phyloP scores from a whole-genome alignment of 2,113 vertebrate genomes.

The Rhinoderma darwinii region DNA sequence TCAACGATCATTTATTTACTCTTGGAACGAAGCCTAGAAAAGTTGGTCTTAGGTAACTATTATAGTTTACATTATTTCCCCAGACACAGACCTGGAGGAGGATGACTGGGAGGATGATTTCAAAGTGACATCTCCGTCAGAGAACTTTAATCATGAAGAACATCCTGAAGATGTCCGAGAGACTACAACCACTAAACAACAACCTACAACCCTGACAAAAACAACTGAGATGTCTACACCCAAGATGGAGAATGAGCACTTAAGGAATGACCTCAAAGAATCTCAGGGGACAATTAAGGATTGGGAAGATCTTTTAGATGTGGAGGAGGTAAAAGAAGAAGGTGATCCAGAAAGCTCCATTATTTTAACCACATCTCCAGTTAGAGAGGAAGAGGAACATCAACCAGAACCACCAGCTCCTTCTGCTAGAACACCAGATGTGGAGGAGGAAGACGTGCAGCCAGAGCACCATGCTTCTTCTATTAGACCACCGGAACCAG shows the following conservation, averaged over 20 bases:
- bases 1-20: no score
- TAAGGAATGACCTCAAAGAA: background rate
- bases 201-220: background rate
- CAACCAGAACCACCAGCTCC: no score
- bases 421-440: background rate
- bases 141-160: background rate
- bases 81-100: conserved; percentile 6
- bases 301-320: background rate
- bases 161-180: background rate
- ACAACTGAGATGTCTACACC: background rate
- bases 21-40: no score
- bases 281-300: background rate
- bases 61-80: background rate
- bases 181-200: background rate
- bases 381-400: background rate
- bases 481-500: no score
- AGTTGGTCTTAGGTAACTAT: background rate
- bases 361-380: background rate
- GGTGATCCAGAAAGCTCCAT: background rate
- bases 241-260: background rate
- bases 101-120: conserved; percentile 4
- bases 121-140: background rate
- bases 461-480: background rate
- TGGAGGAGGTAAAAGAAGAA: background rate
- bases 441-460: background rate